A percentile compares a stretch with the other conserved stretches of the same genome.
Conservation (phyloP, 2,888 invertebrate genomes). For the Dexiosoma caninum region DNA sequence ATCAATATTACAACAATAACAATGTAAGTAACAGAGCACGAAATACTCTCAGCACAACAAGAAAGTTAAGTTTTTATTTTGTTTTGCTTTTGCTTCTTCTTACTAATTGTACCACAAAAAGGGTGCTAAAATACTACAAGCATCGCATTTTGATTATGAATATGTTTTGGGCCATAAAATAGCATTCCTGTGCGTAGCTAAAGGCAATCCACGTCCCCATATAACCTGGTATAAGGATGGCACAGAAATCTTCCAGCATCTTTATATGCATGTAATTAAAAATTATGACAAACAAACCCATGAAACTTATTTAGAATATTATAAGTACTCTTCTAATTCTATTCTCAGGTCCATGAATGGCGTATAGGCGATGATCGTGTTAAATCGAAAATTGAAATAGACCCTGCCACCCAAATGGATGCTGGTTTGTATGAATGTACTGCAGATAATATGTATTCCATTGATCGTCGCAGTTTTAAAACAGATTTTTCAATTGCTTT, state of each 20-base stretch:
- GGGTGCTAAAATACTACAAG: slow-evolving; percentile 93
- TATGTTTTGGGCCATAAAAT: slow-evolving; percentile 96
- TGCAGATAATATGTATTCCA: slow-evolving; percentile 95
- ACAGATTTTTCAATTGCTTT: slow-evolving; percentile 95
- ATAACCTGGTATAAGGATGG: slow-evolving; percentile 98
- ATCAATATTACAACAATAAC: slow-evolving; percentile 93
- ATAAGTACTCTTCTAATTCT: no score
- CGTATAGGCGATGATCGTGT: slow-evolving; percentile 88
- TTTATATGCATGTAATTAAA: slow-evolving; percentile 88
- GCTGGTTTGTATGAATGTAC: slow-evolving; percentile 96
- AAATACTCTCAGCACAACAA: no score
- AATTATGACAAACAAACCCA: no score
- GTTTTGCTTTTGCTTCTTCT: no score
- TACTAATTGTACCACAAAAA: no score
- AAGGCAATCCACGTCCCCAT: slow-evolving; percentile 92
- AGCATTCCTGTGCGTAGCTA: slow-evolving; percentile 93
- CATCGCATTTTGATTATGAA: slow-evolving; percentile 95
- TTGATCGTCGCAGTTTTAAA: slow-evolving; percentile 93
- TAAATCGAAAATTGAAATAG: slow-evolving; percentile 95
- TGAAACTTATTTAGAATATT: no score
- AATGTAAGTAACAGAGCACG: slow-evolving; percentile 80
- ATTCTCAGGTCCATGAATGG: no score
- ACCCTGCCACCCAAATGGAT: slow-evolving; percentile 97
- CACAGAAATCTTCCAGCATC: slow-evolving; percentile 92
- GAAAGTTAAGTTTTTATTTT: not conserved